Evolutionary conservation across 2,888 invertebrate species (phyloP), one percentile per base, ranked within the genome.

Genomic region (Platycnemis pennipes): DNA sequence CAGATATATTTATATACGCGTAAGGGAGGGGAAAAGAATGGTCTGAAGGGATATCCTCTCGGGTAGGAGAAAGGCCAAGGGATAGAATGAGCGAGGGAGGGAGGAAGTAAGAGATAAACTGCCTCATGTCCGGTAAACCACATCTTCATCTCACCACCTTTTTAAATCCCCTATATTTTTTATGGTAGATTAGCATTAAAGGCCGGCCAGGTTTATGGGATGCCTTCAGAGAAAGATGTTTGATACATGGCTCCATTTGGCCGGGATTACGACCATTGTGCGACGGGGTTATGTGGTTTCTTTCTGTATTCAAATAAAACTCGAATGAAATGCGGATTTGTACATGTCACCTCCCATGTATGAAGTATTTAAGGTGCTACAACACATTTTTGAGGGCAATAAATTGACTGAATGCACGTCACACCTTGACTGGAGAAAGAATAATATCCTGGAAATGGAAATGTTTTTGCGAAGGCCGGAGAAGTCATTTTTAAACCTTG

Each of bases 21-120:
- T 77, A 31, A 77, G 77, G 77, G 77, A 77, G 77, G 7, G 77
- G 37, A 7, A 37, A 69, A 26, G 63, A 26, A 5, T n/a, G 22
- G 63, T 94, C 94, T 89, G 53, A 94, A 46, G 85, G 94, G 63
- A 94, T 94, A 95, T 95, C 95, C 94, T 94, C 88, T 94, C 94
- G 95, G 95, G 95, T 94, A 95, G 95, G 95, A 87, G 88, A 77
- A 56, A 94, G 77, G 46, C 37, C 31, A 42, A 86, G 94, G 31
- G 37, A 42, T 16, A n/a, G 94, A 0, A 46, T 44, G n/a, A n/a
- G n/a, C n/a, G 94, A 49, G 94, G 56, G 37, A 31, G 37, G 31
- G 44, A 94, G 53, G 69, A 53, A 94, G 86, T 19, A 11, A n/a
- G 46, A 53, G 85, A 56, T 8, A 94, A 45, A 77, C 77, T 77